Percentiles rank a stretch among this genome's conserved stretches.
phyloP scores from a whole-genome alignment of 2,888 invertebrate species.

The Tenthredo scrophulariae region DNA sequence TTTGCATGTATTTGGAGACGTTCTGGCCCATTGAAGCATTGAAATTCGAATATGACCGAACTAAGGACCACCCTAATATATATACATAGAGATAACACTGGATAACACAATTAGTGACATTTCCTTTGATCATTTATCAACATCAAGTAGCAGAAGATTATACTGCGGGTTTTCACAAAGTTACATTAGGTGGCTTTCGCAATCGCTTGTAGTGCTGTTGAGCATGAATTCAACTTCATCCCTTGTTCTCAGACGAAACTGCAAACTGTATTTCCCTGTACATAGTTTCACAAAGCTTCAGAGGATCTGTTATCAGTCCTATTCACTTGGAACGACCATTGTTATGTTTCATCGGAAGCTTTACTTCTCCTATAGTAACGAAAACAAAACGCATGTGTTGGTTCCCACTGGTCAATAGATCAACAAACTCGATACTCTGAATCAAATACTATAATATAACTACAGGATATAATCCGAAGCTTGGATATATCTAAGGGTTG shows the following conservation, averaged over 20 bases:
- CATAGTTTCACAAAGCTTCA: not conserved
- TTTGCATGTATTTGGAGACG: too few relatives aligned
- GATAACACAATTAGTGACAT: not conserved
- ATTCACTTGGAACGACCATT: not conserved
- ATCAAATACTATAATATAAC: not conserved
- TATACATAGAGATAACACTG: not conserved
- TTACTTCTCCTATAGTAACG: not conserved
- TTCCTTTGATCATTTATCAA: not conserved
- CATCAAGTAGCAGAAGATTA: not conserved
- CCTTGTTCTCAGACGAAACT: conserved; percentile 8
- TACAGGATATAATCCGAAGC: not conserved
- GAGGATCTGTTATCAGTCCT: not conserved
- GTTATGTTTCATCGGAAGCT: not conserved
- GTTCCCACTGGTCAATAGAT: conserved; percentile 1
- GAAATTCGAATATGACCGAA: too few relatives aligned
- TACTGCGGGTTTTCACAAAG: not conserved
- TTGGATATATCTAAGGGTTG: not conserved
- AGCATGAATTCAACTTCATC: not conserved
- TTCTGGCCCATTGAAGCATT: too few relatives aligned
- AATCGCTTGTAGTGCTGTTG: not conserved
- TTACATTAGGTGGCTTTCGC: not conserved
- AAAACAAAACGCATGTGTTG: not conserved
- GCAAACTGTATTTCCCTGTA: not conserved
- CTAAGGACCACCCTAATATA: too few relatives aligned
- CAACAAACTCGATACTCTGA: not conserved